Conservation (phyloP, 2,888 invertebrate genomes). For the Drosophila lutescens region DNA sequence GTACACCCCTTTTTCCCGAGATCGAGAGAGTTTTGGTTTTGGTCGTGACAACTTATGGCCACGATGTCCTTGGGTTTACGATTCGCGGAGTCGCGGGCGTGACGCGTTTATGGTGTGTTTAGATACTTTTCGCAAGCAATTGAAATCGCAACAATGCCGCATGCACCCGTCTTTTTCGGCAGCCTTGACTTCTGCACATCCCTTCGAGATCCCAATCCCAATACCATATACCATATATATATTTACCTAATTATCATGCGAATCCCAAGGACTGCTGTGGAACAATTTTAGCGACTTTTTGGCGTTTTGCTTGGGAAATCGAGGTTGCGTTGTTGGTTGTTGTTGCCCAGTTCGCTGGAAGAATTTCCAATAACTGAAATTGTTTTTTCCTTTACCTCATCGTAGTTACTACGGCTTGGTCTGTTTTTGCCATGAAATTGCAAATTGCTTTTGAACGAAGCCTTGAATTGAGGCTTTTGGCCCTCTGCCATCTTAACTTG, state of each 20-base stretch:
- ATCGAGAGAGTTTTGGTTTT: constrained; percentile 66
- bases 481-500: constrained; percentile 7
- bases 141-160: constrained; percentile 64
- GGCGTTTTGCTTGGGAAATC: constrained; percentile 41
- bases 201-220: constrained; percentile 3
- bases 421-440: constrained; percentile 44
- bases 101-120: constrained; percentile 78
- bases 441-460: constrained; percentile 45
- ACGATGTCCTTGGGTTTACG: constrained; percentile 52
- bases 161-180: constrained; percentile 65
- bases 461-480: constrained; percentile 52
- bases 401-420: constrained; percentile 10
- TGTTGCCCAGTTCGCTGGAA: constrained; percentile 36
- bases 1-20: constrained; percentile 77
- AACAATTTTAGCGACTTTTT: constrained; percentile 56
- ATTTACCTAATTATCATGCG: constrained; percentile 51
- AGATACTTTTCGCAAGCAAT: constrained; percentile 79
- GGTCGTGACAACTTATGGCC: constrained; percentile 55
- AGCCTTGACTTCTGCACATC: constrained; percentile 62
- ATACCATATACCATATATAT: neutral
- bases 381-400: constrained; percentile 36
- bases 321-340: constrained; percentile 2
- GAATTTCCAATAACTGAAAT: constrained; percentile 45
- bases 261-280: constrained; percentile 49
- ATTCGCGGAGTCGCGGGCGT: constrained; percentile 68